Base-by-base conservation (phyloP, 2,113 vertebrate species). In the Lucifuga dentata region DNA sequence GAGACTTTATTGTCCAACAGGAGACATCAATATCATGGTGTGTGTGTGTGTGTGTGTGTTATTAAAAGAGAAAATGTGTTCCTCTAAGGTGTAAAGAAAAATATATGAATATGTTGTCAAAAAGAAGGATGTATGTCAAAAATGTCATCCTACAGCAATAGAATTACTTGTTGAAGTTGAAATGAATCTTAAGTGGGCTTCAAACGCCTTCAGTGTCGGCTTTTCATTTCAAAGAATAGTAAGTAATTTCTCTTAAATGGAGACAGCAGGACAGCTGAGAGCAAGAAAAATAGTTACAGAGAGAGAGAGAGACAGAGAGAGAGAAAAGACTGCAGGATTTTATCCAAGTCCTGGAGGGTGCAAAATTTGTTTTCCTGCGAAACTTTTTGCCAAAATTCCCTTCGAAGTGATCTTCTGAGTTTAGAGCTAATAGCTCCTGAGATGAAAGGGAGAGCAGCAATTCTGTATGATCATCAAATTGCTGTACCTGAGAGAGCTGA, bases 211-310 rank as follows among this genome's bases (percentile, higher is more conserved):
- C 19, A 66, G 65, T 65, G 5, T 21, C 13, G 56, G 48, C 75
- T 79, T 79, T 66, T 23, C 62, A 69, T 76, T 78, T 86, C 69
- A 82, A 79, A 84, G 55, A 70, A 67, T 9, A 49, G 38, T 32
- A 68, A 58, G 53, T 73, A 57, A 19, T 72, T 76, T 48, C 20
- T 67, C 36, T 36, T 64, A 29, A 63, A 72, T 48, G 44, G 26
- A 60, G 51, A 64, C 20, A 39, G 35, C 63, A 44, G 17, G 32
- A 60, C 48, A 56, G 50, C 73, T 76, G 46, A 63, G 46, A 19
- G 41, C 11, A n/a, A n/a, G 3, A 43, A 8, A 55, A 55, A 65
- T 74, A 51, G 68, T 63, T 40, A 33, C 9, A 20, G 26, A 36
- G 20, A 59, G 55, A 40, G 39, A n/a, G n/a, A n/a, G n/a, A n/a